Conservation (phyloP, 2,888 invertebrate species). For the Ferdinandea cuprea region DNA sequence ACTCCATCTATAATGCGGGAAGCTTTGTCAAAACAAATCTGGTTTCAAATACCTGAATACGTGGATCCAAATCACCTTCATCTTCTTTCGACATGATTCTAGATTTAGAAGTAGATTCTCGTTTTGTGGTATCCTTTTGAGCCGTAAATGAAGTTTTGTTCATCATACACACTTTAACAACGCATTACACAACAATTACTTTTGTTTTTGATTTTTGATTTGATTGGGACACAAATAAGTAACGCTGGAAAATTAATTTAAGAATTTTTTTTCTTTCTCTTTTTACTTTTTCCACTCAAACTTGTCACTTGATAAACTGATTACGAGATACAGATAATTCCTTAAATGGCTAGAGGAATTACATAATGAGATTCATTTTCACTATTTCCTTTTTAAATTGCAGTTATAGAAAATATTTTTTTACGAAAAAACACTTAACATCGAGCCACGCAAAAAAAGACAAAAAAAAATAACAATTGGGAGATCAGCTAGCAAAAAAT, state of each 20-base stretch:
- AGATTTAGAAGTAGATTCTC: constrained; percentile 29
- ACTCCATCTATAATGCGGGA: background rate
- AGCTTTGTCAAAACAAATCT: constrained; percentile 23
- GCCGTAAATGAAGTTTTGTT: constrained; percentile 4
- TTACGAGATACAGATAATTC: background rate
- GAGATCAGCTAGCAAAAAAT: too few species aligned
- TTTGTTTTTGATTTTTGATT: background rate
- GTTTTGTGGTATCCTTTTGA: constrained; percentile 19
- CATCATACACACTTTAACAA: constrained; percentile 18
- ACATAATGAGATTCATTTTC: background rate
- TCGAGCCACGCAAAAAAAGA: too few species aligned
- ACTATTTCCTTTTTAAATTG: too few species aligned
- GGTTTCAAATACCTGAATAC: constrained; percentile 80
- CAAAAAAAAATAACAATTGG: too few species aligned
- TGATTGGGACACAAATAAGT: constrained; percentile 14
- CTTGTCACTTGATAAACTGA: constrained; percentile 1
- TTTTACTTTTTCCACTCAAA: background rate
- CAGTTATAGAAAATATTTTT: too few species aligned
- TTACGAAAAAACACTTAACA: too few species aligned
- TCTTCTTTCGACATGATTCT: constrained; percentile 79
- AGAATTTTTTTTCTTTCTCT: too few species aligned
- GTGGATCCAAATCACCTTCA: constrained; percentile 82
- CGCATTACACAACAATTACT: background rate
- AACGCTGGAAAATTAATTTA: background rate
- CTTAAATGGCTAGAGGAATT: background rate